Percentiles rank a stretch among this genome's conserved stretches.
Conservation (phyloP, 2,797 vertebrate genomes). For the Catharus ustulatus region DNA sequence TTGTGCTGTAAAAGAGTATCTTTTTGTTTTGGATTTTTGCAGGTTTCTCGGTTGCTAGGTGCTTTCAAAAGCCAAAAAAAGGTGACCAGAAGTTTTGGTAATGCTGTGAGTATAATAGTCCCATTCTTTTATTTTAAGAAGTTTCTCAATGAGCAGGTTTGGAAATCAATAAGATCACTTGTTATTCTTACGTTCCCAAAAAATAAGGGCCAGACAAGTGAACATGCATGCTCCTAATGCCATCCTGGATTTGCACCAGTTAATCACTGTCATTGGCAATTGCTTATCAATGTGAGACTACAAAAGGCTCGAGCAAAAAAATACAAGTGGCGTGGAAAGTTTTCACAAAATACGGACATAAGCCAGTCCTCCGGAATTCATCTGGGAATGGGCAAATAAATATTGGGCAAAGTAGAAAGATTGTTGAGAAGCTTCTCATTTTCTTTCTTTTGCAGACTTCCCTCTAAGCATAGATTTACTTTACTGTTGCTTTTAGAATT, state of each 20-base stretch:
- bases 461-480: slow-evolving; percentile 32
- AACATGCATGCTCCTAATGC: not conserved
- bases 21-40: slow-evolving; percentile 33
- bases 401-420: not conserved
- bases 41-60: slow-evolving; percentile 87
- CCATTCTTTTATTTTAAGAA: slow-evolving; percentile 70
- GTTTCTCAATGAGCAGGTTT: slow-evolving; percentile 75
- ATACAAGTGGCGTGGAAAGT: not conserved
- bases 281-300: not conserved
- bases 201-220: not conserved
- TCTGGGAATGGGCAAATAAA: not conserved
- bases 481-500: slow-evolving; percentile 55
- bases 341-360: not conserved
- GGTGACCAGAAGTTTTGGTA: slow-evolving; percentile 83
- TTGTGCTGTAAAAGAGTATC: not conserved
- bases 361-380: not conserved
- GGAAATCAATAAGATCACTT: not conserved
- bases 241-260: not conserved
- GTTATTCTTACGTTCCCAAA: not conserved
- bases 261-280: not conserved
- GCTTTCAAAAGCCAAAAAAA: slow-evolving; percentile 82
- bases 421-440: slow-evolving; percentile 78
- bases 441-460: slow-evolving; percentile 57
- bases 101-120: slow-evolving; percentile 86
- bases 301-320: slow-evolving; percentile 40